These are phyloP conservation scores for Chionis minor DNA, from an alignment of 2,113 vertebrate genomes.

Conservation along the genomic window DNA sequence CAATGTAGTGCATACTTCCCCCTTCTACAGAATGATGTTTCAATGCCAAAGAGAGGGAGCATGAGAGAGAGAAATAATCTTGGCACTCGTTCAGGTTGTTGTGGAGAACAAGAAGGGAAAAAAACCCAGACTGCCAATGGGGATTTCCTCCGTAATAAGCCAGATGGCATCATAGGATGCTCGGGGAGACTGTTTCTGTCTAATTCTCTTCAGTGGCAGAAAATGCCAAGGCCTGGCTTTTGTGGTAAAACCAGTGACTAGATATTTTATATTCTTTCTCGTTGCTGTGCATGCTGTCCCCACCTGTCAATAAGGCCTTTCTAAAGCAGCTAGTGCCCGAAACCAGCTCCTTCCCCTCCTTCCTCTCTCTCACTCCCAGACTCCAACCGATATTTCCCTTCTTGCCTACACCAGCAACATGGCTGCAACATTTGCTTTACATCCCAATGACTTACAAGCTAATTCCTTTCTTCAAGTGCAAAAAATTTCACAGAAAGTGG, in stretches of 20 bases:
- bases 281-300: conserved; percentile 19
- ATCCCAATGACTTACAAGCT: not conserved
- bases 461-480: not conserved
- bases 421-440: not conserved
- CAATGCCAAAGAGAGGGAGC: not conserved
- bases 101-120: conserved; percentile 44
- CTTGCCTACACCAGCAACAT: not conserved
- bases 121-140: conserved; percentile 49
- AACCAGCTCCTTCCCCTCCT: not conserved
- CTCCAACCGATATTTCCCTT: not conserved
- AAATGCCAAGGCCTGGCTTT: conserved; percentile 56
- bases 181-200: conserved; percentile 55
- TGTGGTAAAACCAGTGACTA: conserved; percentile 42
- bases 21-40: not conserved
- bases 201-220: conserved; percentile 55
- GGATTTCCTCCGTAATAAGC: conserved; percentile 70
- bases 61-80: conserved; percentile 54
- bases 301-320: conserved; percentile 46
- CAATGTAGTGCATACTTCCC: not conserved
- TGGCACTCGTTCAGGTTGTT: conserved; percentile 55
- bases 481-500: not conserved
- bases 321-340: not conserved
- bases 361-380: not conserved
- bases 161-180: conserved; percentile 70
- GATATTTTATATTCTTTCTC: conserved; percentile 59